Evolutionary conservation across 2,113 vertebrate genomes (phyloP).

Genomic region (Malurus cyaneus): DNA sequence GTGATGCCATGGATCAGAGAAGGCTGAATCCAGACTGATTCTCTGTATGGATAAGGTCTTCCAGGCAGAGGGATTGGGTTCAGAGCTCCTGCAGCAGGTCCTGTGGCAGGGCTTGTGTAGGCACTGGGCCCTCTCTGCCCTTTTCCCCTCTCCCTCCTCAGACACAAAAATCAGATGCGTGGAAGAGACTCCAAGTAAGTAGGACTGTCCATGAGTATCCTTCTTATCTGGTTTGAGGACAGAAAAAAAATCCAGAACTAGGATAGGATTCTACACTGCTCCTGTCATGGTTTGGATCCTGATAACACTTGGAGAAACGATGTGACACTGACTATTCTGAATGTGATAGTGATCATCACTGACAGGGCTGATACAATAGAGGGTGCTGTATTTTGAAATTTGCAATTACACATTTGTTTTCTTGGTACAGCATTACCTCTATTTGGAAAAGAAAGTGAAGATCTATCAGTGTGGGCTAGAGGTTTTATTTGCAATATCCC

Average conservation of each 20-base stretch:
- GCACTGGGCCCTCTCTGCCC: background rate
- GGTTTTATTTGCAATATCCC: background rate
- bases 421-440: background rate
- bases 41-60: background rate
- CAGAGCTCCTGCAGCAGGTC: background rate
- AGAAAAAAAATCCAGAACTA: background rate
- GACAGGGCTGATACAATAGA: background rate
- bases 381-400: background rate
- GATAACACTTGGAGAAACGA: background rate
- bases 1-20: background rate
- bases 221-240: background rate
- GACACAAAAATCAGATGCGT: background rate
- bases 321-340: background rate
- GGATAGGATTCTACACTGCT: background rate
- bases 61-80: accelerated
- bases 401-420: background rate
- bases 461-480: background rate
- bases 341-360: background rate
- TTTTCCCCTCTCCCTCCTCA: background rate
- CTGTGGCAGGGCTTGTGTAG: background rate
- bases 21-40: background rate
- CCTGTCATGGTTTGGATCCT: background rate
- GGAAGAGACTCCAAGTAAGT: background rate
- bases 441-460: background rate
- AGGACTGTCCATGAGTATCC: background rate